These are phyloP conservation scores for Cerceris rybyensis DNA, from an alignment of 2,888 invertebrate genomes.

Conservation along the genomic window DNA sequence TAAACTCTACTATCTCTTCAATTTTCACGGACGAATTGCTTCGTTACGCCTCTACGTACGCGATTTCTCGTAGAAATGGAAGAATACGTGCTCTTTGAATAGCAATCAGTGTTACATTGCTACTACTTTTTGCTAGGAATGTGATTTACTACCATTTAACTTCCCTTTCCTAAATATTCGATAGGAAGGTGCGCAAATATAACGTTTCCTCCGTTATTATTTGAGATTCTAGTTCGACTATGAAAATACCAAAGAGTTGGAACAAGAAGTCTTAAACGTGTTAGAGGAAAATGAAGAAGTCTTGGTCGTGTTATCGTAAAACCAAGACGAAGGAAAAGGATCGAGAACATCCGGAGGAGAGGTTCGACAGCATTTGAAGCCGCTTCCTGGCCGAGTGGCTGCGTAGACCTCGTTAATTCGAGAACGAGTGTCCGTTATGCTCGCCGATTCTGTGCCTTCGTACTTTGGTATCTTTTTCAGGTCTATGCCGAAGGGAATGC, in stretches of 20 bases:
- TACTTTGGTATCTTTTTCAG: slow-evolving; percentile 56
- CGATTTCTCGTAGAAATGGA: background rate
- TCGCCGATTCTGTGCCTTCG: slow-evolving; percentile 35
- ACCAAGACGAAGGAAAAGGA: slow-evolving; percentile 2
- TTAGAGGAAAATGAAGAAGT: no score
- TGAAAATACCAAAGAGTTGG: no score
- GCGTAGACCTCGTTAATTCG: slow-evolving; percentile 60
- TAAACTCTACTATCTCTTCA: slow-evolving; percentile 8
- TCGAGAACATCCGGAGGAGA: slow-evolving; percentile 20
- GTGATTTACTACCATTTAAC: no score
- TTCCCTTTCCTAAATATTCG: background rate
- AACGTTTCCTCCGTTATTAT: background rate
- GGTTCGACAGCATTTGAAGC: slow-evolving; percentile 31
- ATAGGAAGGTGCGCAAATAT: slow-evolving; percentile 1
- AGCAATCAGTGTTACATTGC: no score
- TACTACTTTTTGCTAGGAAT: no score
- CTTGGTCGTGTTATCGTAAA: no score
- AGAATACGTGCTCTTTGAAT: background rate
- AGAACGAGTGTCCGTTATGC: slow-evolving; percentile 61
- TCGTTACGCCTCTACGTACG: background rate
- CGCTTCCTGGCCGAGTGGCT: slow-evolving; percentile 43
- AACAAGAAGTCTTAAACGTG: no score
- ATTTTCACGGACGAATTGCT: slow-evolving; percentile 25
- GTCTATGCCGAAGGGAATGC: slow-evolving; percentile 1
- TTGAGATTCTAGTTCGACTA: no score